These are phyloP conservation scores for Hormiphora californensis DNA, from an alignment of 37 sponge, comb jelly and placozoan genomes.

Conservation along the genomic window DNA sequence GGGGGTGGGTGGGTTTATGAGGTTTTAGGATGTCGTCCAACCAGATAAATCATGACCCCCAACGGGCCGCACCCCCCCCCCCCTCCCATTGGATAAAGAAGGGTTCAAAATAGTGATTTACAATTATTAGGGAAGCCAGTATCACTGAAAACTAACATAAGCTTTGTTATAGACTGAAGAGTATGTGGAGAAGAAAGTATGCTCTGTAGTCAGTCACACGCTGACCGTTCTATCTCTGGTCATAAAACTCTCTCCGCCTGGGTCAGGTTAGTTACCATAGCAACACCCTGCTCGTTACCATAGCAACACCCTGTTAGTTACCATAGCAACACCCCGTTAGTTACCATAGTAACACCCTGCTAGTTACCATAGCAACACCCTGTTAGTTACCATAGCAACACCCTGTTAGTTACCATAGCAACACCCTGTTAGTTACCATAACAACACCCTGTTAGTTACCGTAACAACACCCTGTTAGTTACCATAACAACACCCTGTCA, in stretches of 20 bases:
- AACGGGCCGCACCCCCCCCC: no score
- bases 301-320: background rate
- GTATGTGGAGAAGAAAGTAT: conserved; percentile 11
- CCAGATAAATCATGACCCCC: no score
- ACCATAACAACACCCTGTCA: background rate
- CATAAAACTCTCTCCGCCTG: conserved; percentile 32
- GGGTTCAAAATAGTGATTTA: no score
- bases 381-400: background rate
- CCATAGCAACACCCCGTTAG: background rate
- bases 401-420: background rate
- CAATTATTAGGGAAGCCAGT: no score
- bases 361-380: no score
- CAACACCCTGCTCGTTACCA: background rate
- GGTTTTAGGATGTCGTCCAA: no score
- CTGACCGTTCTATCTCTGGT: conserved; percentile 39
- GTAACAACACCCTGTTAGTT: no score
- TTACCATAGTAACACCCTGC: background rate
- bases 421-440: background rate
- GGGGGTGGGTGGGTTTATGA: no score
- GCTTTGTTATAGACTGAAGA: background rate
- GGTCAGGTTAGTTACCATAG: background rate
- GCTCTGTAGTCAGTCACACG: conserved; percentile 42
- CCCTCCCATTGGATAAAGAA: no score
- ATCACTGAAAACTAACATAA: no score
- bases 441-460: background rate